Evolutionary conservation across 2,113 vertebrate species (phyloP).

Genomic region (Lepus timidus): DNA sequence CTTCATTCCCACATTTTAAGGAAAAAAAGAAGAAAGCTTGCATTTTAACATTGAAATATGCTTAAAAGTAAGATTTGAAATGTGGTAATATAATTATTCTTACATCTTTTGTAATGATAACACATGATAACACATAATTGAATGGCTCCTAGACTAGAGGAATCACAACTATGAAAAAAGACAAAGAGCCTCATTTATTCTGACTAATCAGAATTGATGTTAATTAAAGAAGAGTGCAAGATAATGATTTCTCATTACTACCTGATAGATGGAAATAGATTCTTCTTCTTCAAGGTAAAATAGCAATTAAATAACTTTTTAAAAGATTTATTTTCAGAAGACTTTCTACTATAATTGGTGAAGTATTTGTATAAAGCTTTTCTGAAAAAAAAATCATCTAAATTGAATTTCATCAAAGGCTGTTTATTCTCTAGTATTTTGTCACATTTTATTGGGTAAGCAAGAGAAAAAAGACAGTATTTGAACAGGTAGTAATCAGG

Average conservation of each 20-base stretch:
- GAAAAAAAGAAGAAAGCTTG: constrained; percentile 55
- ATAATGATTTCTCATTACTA: constrained; percentile 91
- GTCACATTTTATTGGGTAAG: constrained; percentile 43
- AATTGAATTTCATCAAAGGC: constrained; percentile 71
- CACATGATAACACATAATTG: constrained; percentile 85
- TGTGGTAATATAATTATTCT: constrained; percentile 82
- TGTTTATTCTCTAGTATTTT: constrained; percentile 67
- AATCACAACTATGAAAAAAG: constrained; percentile 86
- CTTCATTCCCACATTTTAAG: neutral
- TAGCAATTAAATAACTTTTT: constrained; percentile 88
- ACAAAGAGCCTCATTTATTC: constrained; percentile 89
- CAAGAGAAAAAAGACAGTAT: constrained; percentile 36
- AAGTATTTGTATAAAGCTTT: constrained; percentile 80
- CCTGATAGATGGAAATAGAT: constrained; percentile 89
- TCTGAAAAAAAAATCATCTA: constrained; percentile 53
- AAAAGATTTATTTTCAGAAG: constrained; percentile 83
- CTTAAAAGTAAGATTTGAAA: constrained; percentile 76
- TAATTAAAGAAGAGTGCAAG: constrained; percentile 90
- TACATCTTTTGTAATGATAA: constrained; percentile 81
- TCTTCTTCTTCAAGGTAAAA: constrained; percentile 89
- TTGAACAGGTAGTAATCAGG: constrained; percentile 60
- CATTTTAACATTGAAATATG: constrained; percentile 77
- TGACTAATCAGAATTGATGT: constrained; percentile 91
- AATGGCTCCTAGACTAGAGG: constrained; percentile 83
- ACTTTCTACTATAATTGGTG: constrained; percentile 81